Percentiles rank a stretch among this genome's conserved stretches.
phyloP scores from a whole-genome alignment of 1,140 invertebrate genomes.

The Sitophilus oryzae region DNA sequence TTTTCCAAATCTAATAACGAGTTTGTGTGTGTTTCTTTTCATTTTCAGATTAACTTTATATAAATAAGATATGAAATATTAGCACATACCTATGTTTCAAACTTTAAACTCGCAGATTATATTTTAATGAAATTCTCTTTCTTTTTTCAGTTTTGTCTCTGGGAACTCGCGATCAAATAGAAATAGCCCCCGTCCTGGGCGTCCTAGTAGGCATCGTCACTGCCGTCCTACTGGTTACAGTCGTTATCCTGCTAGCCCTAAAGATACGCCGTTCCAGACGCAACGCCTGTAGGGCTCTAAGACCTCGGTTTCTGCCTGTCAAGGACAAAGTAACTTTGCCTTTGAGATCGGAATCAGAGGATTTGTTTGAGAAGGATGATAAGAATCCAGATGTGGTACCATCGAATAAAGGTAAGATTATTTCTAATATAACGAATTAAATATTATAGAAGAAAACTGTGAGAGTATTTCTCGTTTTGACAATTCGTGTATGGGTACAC shows the following conservation, averaged over 20 bases:
- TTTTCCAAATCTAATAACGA: too few species aligned
- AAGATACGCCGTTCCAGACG: slow-evolving; percentile 54
- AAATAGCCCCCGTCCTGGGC: slow-evolving; percentile 68
- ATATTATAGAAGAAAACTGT: too few species aligned
- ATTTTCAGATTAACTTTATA: too few species aligned
- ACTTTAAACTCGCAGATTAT: not conserved
- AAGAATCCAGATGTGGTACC: slow-evolving; percentile 82
- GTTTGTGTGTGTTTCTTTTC: too few species aligned
- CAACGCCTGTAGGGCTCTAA: slow-evolving; percentile 46
- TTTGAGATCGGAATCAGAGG: slow-evolving; percentile 56
- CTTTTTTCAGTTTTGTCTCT: slow-evolving; percentile 38
- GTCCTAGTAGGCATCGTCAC: slow-evolving; percentile 66
- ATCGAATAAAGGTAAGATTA: slow-evolving; percentile 74
- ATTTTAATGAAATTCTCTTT: slow-evolving; percentile 11
- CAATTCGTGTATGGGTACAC: too few species aligned
- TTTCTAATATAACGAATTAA: too few species aligned
- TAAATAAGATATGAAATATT: not conserved
- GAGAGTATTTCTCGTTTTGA: too few species aligned
- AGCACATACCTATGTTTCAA: not conserved
- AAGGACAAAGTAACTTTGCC: slow-evolving; percentile 64
- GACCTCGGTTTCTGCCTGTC: slow-evolving; percentile 57
- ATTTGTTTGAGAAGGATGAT: slow-evolving; percentile 67
- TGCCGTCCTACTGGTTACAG: slow-evolving; percentile 60
- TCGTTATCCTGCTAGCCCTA: slow-evolving; percentile 64
- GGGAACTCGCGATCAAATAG: slow-evolving; percentile 48